Base-by-base conservation (phyloP, 2,888 invertebrate genomes). In the Parasteatoda lunata region DNA sequence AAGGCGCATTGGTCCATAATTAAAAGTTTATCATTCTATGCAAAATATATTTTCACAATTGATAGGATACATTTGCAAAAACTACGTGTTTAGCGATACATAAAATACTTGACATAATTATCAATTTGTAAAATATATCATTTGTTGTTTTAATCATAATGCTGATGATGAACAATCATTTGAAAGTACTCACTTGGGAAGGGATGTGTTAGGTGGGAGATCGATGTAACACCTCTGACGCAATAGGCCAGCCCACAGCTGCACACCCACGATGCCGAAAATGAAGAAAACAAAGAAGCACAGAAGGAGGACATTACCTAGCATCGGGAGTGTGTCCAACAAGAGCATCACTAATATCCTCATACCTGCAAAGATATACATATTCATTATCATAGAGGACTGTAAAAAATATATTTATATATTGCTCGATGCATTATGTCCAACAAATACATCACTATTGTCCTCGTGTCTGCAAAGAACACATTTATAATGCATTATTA, bases 281-380 rank as follows among this genome's bases (percentile, higher is more conserved):
- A 99, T 99, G 94, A 99, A 99, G 95, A 99, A 99, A 86, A 99
- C 99, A 94, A 99, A 99, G 94, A 99, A 99, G 93, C 99, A 99
- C 89, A 99, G 94, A 90, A 99, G 94, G 75, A 94, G 91, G 73
- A 99, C 99, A 93, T 99, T 99, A 89, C 99, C 99, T 91, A 99
- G 93, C 99, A 99, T 99, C 9, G 99, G 99, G 89, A 99, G 94
- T 4, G 99, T 99, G 93, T 99, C 99, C 91, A 99, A 94, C 72
- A 99, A 94, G 84, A 99, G 94, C 97, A 99, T 99, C 90, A 99
- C 99, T 92, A 98, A 94, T 91, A 99, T 99, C 90, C 98, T 94
- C 98, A 99, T 98, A 94, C 98, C 98, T 98, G 94, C 80, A 92
- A 92, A 64, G 71, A 71, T n/a, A 30, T 30, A 30, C 30, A 30